Evolutionary conservation across 2,113 vertebrate species (phyloP).

Genomic region (Cyphomyrus discorhynchus): DNA sequence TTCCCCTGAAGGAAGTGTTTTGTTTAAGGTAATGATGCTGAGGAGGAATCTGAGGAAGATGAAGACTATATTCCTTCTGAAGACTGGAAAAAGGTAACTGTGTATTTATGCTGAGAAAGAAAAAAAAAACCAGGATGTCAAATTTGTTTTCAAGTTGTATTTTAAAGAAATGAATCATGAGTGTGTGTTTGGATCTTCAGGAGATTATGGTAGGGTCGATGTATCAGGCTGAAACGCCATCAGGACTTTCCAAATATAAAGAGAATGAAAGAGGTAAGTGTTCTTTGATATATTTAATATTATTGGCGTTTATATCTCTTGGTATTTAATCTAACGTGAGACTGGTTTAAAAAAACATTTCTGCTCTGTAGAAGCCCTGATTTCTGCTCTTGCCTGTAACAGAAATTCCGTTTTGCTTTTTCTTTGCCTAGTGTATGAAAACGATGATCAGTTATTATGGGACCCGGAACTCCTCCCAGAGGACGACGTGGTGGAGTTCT

Average conservation of each 20-base stretch:
- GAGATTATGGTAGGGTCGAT: slow-evolving; percentile 99
- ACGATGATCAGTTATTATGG: slow-evolving; percentile 95
- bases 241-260: slow-evolving; percentile 81
- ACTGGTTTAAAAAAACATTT: background rate
- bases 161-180: background rate
- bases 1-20: background rate
- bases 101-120: background rate
- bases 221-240: slow-evolving; percentile 96
- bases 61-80: slow-evolving; percentile 97
- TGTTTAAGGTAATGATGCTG: slow-evolving; percentile 73
- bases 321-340: background rate
- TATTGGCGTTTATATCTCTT: background rate
- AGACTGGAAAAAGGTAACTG: slow-evolving; percentile 95
- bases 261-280: slow-evolving; percentile 87
- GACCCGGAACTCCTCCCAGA: slow-evolving; percentile 84
- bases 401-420: background rate
- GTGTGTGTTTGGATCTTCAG: slow-evolving; percentile 51
- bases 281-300: background rate
- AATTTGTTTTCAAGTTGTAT: background rate
- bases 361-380: background rate
- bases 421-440: slow-evolving; percentile 75
- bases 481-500: slow-evolving; percentile 83
- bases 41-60: slow-evolving; percentile 95
- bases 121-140: background rate
- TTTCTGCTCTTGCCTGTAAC: background rate